Evolutionary conservation across 2,888 invertebrate species (phyloP).

Genomic region (Gisinianus flammeolus): DNA sequence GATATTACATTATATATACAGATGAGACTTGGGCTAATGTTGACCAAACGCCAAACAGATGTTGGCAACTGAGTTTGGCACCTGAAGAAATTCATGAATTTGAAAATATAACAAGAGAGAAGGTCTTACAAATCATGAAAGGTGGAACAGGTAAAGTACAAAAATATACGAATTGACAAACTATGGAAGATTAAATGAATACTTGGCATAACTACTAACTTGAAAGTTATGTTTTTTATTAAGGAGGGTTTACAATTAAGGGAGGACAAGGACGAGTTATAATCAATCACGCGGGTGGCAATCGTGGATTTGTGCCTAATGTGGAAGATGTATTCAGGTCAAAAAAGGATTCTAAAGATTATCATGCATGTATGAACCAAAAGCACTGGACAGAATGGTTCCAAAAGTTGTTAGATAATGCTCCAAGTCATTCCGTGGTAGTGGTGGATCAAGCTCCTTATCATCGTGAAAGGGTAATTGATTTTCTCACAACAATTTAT

Average conservation of each 20-base stretch:
- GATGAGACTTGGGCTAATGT: slow-evolving; percentile 17
- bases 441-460: slow-evolving; percentile 39
- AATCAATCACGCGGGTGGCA: slow-evolving; percentile 24
- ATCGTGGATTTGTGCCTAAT: slow-evolving; percentile 24
- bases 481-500: too few relatives aligned
- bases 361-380: slow-evolving; percentile 28
- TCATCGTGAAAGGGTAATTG: slow-evolving; percentile 20
- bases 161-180: not conserved
- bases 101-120: not conserved
- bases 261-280: slow-evolving; percentile 23
- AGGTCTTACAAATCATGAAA: not conserved
- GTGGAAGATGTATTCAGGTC: slow-evolving; percentile 21
- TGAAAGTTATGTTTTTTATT: not conserved
- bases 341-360: slow-evolving; percentile 22
- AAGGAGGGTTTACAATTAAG: slow-evolving; percentile 29
- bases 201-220: not conserved
- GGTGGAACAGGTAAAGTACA: not conserved
- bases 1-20: not conserved
- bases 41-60: slow-evolving; percentile 3
- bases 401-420: not conserved
- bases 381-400: too few relatives aligned
- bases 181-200: not conserved
- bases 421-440: slow-evolving; percentile 20
- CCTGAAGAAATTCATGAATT: slow-evolving; percentile 6
- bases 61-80: not conserved